Conservation (phyloP, 2,888 invertebrate species). For the Agonopterix arenella region DNA sequence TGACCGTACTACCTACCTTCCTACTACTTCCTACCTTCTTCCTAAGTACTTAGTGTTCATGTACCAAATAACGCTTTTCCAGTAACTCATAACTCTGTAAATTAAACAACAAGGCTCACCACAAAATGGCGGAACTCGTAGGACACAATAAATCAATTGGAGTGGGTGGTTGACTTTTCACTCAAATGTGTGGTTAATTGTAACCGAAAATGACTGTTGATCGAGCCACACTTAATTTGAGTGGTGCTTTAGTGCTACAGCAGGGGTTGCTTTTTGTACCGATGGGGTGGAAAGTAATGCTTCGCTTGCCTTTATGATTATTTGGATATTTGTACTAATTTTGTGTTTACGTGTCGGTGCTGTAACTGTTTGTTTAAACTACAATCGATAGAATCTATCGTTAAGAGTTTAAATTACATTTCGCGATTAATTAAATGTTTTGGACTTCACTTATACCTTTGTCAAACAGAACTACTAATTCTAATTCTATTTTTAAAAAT, state of each 20-base stretch:
- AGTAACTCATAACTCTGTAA: conserved; percentile 23
- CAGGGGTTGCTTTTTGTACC: conserved; percentile 44
- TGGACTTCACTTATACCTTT: no score
- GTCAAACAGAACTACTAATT: no score
- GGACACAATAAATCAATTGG: conserved; percentile 76
- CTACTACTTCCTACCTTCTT: no score
- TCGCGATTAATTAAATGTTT: no score
- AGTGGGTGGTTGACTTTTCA: conserved; percentile 78
- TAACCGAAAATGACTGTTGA: conserved; percentile 77
- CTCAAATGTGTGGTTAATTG: conserved; percentile 77
- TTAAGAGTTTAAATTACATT: no score
- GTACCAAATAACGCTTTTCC: conserved; percentile 19
- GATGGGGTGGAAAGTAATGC: conserved; percentile 59
- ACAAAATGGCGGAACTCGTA: conserved; percentile 71
- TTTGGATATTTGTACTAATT: conserved; percentile 55
- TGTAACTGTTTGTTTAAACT: no score
- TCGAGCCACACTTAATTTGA: conserved; percentile 77
- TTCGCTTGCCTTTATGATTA: conserved; percentile 59
- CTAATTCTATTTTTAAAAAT: no score
- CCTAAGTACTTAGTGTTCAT: no score
- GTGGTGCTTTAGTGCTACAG: conserved; percentile 58
- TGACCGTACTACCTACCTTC: no score
- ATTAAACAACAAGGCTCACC: conserved; percentile 43
- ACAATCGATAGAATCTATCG: no score
- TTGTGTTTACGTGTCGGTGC: conserved; percentile 19